phyloP scores from a whole-genome alignment of 1,140 invertebrate genomes.

The Tetraneura akinire region DNA sequence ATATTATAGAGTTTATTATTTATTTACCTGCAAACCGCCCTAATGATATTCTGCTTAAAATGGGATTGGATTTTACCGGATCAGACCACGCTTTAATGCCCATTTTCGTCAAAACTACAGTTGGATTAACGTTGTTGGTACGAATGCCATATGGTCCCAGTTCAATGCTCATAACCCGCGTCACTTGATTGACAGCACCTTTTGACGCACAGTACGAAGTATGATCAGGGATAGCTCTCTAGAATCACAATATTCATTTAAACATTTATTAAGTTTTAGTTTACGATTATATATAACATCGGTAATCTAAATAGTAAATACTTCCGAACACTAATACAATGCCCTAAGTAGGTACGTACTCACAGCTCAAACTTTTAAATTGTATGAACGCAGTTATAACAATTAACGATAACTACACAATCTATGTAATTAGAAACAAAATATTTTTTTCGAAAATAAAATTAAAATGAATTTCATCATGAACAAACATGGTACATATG shows the following conservation, averaged over 20 bases:
- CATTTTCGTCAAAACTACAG: constrained; percentile 90
- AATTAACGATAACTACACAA: too few relatives aligned
- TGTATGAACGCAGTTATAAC: too few relatives aligned
- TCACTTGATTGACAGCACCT: constrained; percentile 65
- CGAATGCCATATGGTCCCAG: constrained; percentile 82
- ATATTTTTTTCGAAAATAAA: too few relatives aligned
- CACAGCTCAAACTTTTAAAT: too few relatives aligned
- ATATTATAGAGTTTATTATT: neutral
- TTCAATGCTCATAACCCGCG: constrained; percentile 79
- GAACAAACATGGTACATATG: too few relatives aligned
- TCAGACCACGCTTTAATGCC: constrained; percentile 83
- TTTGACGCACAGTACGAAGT: constrained; percentile 73
- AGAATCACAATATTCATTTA: neutral
- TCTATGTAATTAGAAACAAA: too few relatives aligned
- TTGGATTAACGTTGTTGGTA: constrained; percentile 88
- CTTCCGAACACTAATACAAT: too few relatives aligned
- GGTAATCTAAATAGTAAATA: too few relatives aligned
- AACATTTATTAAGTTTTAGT: too few relatives aligned
- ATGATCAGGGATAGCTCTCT: constrained; percentile 74
- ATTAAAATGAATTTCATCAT: too few relatives aligned
- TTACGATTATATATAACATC: too few relatives aligned
- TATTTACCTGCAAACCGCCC: constrained; percentile 63
- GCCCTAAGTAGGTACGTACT: too few relatives aligned
- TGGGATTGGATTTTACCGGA: constrained; percentile 69
- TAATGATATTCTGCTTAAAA: constrained; percentile 80